Conservation (phyloP, 2,113 vertebrate species). For the Camelus bactrianus region DNA sequence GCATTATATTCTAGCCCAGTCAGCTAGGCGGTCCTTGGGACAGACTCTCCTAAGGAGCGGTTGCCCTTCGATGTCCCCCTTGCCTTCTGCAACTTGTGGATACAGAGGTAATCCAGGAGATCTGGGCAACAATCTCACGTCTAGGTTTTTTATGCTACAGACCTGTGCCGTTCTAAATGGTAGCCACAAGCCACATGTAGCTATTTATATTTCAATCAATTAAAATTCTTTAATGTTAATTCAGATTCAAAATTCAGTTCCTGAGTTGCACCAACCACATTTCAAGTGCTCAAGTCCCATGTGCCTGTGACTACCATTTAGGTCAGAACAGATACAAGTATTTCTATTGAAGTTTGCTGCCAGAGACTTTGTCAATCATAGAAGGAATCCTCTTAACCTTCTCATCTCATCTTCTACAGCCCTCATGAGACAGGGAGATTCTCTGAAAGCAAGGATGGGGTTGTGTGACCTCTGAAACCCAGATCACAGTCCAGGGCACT, state of each 20-base stretch:
- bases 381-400: background rate
- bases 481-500: background rate
- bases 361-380: background rate
- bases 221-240: background rate
- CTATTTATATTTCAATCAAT: background rate
- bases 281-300: background rate
- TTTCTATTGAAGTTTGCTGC: background rate
- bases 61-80: background rate
- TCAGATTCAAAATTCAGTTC: background rate
- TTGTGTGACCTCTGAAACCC: background rate
- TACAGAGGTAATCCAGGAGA: background rate
- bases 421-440: background rate
- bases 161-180: background rate
- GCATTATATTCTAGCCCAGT: rapidly evolving
- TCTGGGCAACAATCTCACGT: background rate
- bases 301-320: background rate
- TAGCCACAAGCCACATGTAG: background rate
- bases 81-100: background rate
- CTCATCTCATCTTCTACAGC: background rate
- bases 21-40: background rate
- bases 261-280: background rate
- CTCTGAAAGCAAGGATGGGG: background rate
- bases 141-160: background rate
- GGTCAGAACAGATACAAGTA: background rate
- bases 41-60: background rate